phyloP scores from a whole-genome alignment of 1,140 invertebrate species.

The Schlechtendalia chinensis region DNA sequence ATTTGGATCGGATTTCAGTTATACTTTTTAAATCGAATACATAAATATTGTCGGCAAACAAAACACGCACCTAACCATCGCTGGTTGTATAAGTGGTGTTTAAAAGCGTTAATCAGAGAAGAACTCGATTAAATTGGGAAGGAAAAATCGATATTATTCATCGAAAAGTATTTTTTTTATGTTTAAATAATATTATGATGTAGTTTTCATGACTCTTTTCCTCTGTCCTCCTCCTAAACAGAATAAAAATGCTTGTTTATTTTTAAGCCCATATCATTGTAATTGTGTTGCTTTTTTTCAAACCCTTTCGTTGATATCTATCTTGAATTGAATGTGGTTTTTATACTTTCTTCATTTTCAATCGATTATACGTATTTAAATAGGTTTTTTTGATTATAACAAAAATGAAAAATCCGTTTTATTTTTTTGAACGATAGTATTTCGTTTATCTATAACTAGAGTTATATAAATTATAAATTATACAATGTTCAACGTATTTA shows the following conservation, averaged over 20 bases:
- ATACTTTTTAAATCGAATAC: slow-evolving; percentile 11
- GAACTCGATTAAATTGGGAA: not conserved
- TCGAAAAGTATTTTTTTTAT: not conserved
- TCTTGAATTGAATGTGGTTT: too few species aligned
- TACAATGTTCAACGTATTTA: too few species aligned
- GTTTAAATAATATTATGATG: not conserved
- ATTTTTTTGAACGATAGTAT: too few species aligned
- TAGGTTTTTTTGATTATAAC: too few species aligned
- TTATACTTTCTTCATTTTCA: too few species aligned
- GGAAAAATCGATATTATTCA: not conserved
- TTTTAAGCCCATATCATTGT: not conserved
- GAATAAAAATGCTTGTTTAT: not conserved
- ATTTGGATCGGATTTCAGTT: slow-evolving; percentile 5
- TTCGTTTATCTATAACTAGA: too few species aligned
- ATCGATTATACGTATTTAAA: too few species aligned
- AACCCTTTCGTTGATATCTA: not conserved
- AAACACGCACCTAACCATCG: not conserved
- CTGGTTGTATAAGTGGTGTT: not conserved
- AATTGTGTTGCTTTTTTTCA: not conserved
- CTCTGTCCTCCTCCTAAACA: not conserved
- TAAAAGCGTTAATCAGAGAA: slow-evolving; percentile 16
- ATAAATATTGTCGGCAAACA: not conserved
- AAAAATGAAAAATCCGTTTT: too few species aligned
- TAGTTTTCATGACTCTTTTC: not conserved
- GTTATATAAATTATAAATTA: too few species aligned